phyloP scores from a whole-genome alignment of 2,888 invertebrate genomes.

The Drosophila atroscutellata region DNA sequence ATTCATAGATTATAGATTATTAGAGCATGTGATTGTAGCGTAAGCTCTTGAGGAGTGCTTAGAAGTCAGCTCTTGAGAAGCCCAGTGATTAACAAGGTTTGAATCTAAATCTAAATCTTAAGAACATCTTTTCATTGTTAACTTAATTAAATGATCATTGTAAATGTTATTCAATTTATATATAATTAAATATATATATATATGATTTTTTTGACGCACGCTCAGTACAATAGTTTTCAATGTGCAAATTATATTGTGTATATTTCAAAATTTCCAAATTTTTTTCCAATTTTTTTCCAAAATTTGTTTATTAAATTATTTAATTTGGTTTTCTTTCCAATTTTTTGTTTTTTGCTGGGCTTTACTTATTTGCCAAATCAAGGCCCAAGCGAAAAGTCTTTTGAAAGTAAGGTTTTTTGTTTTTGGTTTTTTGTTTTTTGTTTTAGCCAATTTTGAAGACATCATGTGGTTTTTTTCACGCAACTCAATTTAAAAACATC shows the following conservation, averaged over 20 bases:
- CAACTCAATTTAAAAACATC: slow-evolving; percentile 55
- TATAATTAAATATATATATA: slow-evolving; percentile 35
- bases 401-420: slow-evolving; percentile 60
- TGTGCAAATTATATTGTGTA: slow-evolving; percentile 41
- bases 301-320: background rate
- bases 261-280: background rate
- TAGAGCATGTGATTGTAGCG: slow-evolving; percentile 44
- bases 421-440: slow-evolving; percentile 37
- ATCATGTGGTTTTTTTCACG: slow-evolving; percentile 70
- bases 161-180: slow-evolving; percentile 50
- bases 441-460: slow-evolving; percentile 78
- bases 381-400: slow-evolving; percentile 72
- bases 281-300: background rate
- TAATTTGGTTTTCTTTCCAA: slow-evolving; percentile 7
- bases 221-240: slow-evolving; percentile 62
- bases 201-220: slow-evolving; percentile 63
- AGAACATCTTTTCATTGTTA: slow-evolving; percentile 53
- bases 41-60: slow-evolving; percentile 39
- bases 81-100: slow-evolving; percentile 53
- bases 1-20: slow-evolving; percentile 13
- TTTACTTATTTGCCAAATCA: slow-evolving; percentile 47
- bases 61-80: slow-evolving; percentile 43
- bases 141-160: slow-evolving; percentile 57
- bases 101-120: slow-evolving; percentile 59
- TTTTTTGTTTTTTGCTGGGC: slow-evolving; percentile 38